Evolutionary conservation across 2,113 vertebrate genomes (phyloP).

Genomic region (Anguilla rostrata): DNA sequence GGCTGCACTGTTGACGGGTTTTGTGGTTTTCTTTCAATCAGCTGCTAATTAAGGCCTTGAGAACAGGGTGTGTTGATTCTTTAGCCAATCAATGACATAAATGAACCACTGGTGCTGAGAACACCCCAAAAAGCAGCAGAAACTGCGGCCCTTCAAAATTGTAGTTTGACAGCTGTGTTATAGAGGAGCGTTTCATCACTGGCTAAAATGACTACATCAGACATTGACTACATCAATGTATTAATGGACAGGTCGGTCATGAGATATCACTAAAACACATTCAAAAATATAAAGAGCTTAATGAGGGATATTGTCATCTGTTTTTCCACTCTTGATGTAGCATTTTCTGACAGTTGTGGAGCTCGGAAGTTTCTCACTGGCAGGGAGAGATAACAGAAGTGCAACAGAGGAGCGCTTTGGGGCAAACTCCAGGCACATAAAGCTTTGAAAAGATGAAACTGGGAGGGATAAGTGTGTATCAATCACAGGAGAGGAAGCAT

Average conservation of each 20-base stretch:
- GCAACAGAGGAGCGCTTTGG: background rate
- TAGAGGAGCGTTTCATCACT: no score
- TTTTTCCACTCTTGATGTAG: background rate
- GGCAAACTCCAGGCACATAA: background rate
- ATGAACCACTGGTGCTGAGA: no score
- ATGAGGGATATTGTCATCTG: background rate
- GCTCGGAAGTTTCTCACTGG: background rate
- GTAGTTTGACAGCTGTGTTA: no score
- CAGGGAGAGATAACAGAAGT: background rate
- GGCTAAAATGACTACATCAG: no score
- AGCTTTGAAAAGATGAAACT: background rate
- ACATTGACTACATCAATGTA: background rate
- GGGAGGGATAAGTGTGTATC: background rate
- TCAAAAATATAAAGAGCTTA: background rate
- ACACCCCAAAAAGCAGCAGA: no score
- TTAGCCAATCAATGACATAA: no score
- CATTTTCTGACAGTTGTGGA: background rate
- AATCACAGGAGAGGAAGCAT: background rate
- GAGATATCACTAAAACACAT: background rate
- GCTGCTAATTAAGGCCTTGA: no score
- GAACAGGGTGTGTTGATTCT: no score
- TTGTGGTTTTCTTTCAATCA: no score
- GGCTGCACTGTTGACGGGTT: no score
- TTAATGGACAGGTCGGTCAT: background rate
- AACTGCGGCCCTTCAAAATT: no score